phyloP scores from a whole-genome alignment of 2,888 invertebrate species.

The Cephus rjabovi region DNA sequence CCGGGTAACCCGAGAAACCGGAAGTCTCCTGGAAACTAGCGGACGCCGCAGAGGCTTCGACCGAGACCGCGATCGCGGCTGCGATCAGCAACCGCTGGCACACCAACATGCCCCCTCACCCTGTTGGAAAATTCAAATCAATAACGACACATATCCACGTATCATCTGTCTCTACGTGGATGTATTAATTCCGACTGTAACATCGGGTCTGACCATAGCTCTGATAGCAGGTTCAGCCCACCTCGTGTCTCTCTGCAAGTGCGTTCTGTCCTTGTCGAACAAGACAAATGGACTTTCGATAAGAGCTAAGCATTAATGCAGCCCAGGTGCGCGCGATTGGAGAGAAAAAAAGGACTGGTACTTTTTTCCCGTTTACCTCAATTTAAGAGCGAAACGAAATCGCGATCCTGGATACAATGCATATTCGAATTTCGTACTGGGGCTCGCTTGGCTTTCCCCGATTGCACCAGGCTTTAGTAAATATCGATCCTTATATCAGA shows the following conservation, averaged over 20 bases:
- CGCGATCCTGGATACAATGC: neutral
- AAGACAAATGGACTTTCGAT: neutral
- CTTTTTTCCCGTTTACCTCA: neutral
- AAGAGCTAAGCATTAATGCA: neutral
- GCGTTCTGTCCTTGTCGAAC: neutral
- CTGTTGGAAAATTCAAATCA: conserved; percentile 27
- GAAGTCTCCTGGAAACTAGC: conserved; percentile 46
- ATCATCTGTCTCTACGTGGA: neutral
- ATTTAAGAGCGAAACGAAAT: neutral
- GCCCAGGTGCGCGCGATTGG: neutral
- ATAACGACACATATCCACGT: neutral
- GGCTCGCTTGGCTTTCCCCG: neutral
- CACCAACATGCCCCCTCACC: conserved; percentile 65
- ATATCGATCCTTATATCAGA: neutral
- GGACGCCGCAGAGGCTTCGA: conserved; percentile 51
- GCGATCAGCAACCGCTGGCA: conserved; percentile 64
- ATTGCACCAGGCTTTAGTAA: neutral
- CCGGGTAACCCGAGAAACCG: conserved; percentile 39
- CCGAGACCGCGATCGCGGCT: conserved; percentile 62
- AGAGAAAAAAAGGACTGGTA: neutral
- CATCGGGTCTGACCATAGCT: neutral
- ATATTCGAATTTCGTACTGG: neutral
- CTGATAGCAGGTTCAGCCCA: neutral
- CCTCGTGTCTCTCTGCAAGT: neutral
- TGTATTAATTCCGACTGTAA: neutral